Base-by-base conservation (phyloP, 1,140 invertebrate species). In the Hyles euphorbiae region DNA sequence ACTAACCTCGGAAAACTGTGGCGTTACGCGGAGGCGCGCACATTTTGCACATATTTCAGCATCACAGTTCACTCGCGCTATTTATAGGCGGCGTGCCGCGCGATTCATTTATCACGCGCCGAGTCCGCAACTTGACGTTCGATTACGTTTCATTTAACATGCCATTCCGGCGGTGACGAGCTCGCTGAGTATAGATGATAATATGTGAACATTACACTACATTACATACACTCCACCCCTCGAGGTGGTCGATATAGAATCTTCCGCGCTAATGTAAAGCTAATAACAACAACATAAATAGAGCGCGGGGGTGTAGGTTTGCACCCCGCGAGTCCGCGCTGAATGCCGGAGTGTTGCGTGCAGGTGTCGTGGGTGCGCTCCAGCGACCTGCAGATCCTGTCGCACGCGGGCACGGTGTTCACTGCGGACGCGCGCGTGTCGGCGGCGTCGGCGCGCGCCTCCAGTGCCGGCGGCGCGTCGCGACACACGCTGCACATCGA, bases 361-460 rank as follows among this genome's bases (percentile, higher is more conserved):
- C 84, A 95, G 94, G 94, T 96, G 10, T 95, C 94, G 34, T 96
- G 94, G 94, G 94, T 95, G 62, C 87, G 94, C 11, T 92, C 91
- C 48, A 90, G 88, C 34, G 94, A 96, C 84, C 90, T 95, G 2
- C 93, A 94, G 74, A 95, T 96, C 61, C 87, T 96, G 61, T 93
- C 95, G 58, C 93, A 93, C 32, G 93, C 92, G 12, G 88, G 89
- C 43, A 84, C 91, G 11, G 91, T 92, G 50, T 96, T 95, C 83
- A 95, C 94, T 46, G 92, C 92, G 11, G 94, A 96, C 79, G 65
- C 89, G n/a, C 88, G 95, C 45, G 93, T 95, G 65, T 76, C 79
- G 11, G 61, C 63, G 60, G 32, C 36, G 54, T 33, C 36, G n/a
- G 65, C 44, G 5, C 8, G 34, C 59, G 67, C 65, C 60, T 54